Evolutionary conservation across 2,888 invertebrate genomes (phyloP).

Genomic region (Limnephilus auricula): DNA sequence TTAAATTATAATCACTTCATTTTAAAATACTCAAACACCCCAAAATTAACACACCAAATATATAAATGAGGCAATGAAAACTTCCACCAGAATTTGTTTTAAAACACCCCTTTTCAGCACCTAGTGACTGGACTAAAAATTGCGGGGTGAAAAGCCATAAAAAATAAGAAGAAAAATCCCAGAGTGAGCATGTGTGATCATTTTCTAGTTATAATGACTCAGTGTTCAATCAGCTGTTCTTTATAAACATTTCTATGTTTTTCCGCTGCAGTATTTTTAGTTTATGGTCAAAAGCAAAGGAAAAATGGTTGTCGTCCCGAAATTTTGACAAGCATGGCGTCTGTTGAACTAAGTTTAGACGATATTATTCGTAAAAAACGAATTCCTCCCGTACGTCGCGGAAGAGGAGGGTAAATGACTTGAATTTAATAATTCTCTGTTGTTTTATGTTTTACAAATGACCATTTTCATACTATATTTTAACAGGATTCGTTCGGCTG

Average conservation of each 20-base stretch:
- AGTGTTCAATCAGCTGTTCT: not conserved
- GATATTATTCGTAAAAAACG: constrained; percentile 75
- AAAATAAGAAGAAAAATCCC: not conserved
- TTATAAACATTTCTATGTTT: not conserved
- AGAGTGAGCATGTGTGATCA: not conserved
- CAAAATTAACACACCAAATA: too few relatives aligned
- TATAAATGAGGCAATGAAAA: too few relatives aligned
- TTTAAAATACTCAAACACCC: too few relatives aligned
- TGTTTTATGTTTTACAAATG: not conserved
- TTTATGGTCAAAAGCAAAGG: constrained; percentile 10
- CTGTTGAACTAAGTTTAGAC: constrained; percentile 73
- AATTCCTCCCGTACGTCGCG: constrained; percentile 46
- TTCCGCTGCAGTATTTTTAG: not conserved
- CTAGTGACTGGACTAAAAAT: too few relatives aligned
- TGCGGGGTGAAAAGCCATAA: too few relatives aligned
- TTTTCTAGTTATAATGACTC: not conserved
- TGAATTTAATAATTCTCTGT: not conserved
- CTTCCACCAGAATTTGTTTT: too few relatives aligned
- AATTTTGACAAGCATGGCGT: constrained; percentile 60
- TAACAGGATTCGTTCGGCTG: constrained; percentile 47
- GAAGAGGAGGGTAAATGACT: constrained; percentile 58
- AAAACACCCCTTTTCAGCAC: too few relatives aligned
- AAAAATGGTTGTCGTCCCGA: constrained; percentile 16
- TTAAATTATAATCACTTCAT: too few relatives aligned
- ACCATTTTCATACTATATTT: not conserved